Evolutionary conservation across 2,797 vertebrate species (phyloP).

Genomic region (Microctenopoma lineatum): DNA sequence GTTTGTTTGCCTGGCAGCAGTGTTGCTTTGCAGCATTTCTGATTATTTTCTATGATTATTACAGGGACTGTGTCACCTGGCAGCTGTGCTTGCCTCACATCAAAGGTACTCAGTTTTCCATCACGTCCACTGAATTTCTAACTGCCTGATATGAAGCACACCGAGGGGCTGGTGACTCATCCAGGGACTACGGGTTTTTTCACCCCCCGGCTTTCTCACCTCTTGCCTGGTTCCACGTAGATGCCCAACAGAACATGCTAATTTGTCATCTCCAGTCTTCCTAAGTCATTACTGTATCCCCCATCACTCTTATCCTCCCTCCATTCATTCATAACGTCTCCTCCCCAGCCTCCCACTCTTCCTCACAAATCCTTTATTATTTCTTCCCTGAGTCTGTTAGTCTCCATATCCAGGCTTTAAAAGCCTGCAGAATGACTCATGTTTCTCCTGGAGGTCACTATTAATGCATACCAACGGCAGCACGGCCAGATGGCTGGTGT

Average conservation of each 20-base stretch:
- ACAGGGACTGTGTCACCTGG: background rate
- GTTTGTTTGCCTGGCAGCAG: conserved; percentile 9
- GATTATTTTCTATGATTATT: background rate
- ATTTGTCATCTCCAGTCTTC: conserved; percentile 37
- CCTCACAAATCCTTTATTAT: background rate
- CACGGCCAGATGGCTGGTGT: conserved; percentile 50
- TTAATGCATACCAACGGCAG: conserved; percentile 23
- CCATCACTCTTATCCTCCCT: conserved; percentile 6
- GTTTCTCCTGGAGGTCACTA: conserved; percentile 32
- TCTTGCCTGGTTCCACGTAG: conserved; percentile 13
- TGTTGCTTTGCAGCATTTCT: background rate
- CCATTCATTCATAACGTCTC: too few relatives aligned
- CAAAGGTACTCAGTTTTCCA: background rate
- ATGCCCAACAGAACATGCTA: conserved; percentile 22
- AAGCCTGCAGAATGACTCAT: conserved; percentile 20
- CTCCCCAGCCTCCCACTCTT: background rate
- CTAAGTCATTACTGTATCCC: conserved; percentile 16
- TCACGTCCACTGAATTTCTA: conserved; percentile 11
- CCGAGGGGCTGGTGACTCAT: conserved; percentile 49
- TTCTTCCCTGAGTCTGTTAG: background rate
- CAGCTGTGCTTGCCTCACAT: background rate
- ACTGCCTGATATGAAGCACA: conserved; percentile 11
- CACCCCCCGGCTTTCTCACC: conserved; percentile 6
- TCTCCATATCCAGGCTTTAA: conserved; percentile 15
- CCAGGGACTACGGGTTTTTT: conserved; percentile 1